phyloP scores from a whole-genome alignment of 2,797 vertebrate genomes.

The Micromesistius poutassou region DNA sequence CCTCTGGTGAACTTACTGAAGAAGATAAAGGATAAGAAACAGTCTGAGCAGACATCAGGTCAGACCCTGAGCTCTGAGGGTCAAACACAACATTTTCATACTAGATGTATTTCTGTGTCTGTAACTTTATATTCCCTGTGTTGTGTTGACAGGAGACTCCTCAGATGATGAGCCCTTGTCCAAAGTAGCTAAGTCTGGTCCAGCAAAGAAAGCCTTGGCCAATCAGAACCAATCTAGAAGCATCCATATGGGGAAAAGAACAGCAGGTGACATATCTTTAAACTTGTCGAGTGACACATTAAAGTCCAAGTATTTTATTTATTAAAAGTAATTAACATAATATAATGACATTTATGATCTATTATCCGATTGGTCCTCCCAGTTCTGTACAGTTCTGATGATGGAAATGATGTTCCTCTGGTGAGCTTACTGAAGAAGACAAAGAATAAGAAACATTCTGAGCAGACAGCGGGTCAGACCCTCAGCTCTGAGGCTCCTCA shows the following conservation, averaged over 20 bases:
- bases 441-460: neutral
- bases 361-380: neutral
- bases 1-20: constrained; percentile 2
- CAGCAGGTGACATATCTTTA: neutral
- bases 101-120: no score
- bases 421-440: neutral
- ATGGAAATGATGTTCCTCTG: constrained; percentile 15
- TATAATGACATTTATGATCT: neutral
- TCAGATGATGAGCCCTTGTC: constrained; percentile 13
- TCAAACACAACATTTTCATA: neutral
- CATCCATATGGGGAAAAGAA: neutral
- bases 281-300: neutral
- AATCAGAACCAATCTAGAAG: neutral
- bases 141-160: neutral
- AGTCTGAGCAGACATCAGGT: neutral
- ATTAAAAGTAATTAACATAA: no score
- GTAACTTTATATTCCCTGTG: neutral
- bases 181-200: neutral
- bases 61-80: neutral
- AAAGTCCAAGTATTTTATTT: no score
- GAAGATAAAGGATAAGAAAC: neutral
- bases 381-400: constrained; percentile 6
- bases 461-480: neutral
- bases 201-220: neutral
- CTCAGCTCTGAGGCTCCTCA: neutral